These are phyloP conservation scores for Cirrhinus mrigala DNA, from an alignment of 2,797 vertebrate species.

Conservation along the genomic window DNA sequence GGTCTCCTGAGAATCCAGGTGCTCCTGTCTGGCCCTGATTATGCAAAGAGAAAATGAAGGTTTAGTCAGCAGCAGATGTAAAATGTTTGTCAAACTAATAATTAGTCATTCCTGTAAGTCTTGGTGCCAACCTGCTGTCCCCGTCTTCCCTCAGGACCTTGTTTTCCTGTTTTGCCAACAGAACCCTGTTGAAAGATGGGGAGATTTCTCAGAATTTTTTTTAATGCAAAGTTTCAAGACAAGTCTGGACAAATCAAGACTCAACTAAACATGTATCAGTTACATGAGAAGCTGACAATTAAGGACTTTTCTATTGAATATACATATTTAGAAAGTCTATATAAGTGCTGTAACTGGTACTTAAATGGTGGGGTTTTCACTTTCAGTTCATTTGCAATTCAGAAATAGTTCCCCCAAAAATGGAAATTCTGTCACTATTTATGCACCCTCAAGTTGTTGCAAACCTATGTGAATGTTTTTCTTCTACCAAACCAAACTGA, in stretches of 20 bases:
- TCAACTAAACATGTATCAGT: neutral
- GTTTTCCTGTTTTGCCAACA: constrained; percentile 66
- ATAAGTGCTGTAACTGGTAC: neutral
- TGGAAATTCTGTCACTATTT: neutral
- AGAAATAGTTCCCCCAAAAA: neutral
- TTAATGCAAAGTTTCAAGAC: neutral
- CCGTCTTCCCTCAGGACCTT: constrained; percentile 66
- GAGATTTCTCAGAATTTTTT: neutral
- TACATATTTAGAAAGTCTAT: neutral
- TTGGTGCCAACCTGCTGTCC: constrained; percentile 72
- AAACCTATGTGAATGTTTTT: neutral
- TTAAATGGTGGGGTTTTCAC: neutral
- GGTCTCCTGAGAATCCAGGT: constrained; percentile 75
- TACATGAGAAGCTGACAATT: neutral
- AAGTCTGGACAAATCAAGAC: neutral
- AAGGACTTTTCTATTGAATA: neutral
- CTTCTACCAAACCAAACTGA: neutral
- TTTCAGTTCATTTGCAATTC: neutral
- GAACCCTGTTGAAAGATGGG: constrained; percentile 69
- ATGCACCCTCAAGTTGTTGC: neutral
- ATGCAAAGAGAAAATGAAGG: constrained; percentile 9
- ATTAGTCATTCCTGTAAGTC: neutral
- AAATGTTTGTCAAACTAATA: neutral
- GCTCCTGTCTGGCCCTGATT: constrained; percentile 78
- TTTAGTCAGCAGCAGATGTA: neutral